Evolutionary conservation across 1,140 invertebrate genomes (phyloP).

Genomic region (Ruditapes philippinarum): DNA sequence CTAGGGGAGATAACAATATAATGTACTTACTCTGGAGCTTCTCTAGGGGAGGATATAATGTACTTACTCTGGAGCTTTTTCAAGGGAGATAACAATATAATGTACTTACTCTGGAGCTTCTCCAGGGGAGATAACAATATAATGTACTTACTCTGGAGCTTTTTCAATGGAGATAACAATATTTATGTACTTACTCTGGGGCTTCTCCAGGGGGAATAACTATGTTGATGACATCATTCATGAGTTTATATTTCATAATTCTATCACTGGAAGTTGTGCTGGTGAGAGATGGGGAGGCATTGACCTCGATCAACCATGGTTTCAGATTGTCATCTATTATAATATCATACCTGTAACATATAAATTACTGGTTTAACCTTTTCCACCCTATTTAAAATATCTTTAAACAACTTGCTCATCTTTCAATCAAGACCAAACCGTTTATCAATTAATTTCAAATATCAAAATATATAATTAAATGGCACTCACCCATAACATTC

Average conservation of each 20-base stretch:
- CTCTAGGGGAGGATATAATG: too few species aligned
- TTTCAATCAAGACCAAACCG: background rate
- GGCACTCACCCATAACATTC: slow-evolving; percentile 87
- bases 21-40: too few species aligned
- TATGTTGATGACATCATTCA: slow-evolving; percentile 97
- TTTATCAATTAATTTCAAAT: background rate
- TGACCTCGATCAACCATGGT: slow-evolving; percentile 90
- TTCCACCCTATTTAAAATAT: background rate
- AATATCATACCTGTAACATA: slow-evolving; percentile 87
- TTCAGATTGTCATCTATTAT: slow-evolving; percentile 87
- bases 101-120: too few species aligned
- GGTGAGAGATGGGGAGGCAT: slow-evolving; percentile 97
- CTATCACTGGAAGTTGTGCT: slow-evolving; percentile 98
- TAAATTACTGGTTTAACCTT: slow-evolving; percentile 7
- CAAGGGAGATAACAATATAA: too few species aligned
- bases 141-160: too few species aligned
- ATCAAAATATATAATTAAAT: background rate
- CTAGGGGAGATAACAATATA: too few species aligned
- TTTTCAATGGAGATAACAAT: too few species aligned
- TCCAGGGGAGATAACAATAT: too few species aligned
- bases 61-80: too few species aligned
- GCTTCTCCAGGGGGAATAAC: slow-evolving; percentile 95
- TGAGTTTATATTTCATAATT: slow-evolving; percentile 98
- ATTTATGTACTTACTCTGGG: slow-evolving; percentile 92
- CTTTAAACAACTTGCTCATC: background rate